phyloP scores from a whole-genome alignment of 1,140 invertebrate genomes.

The Zaprionus vittiger region DNA sequence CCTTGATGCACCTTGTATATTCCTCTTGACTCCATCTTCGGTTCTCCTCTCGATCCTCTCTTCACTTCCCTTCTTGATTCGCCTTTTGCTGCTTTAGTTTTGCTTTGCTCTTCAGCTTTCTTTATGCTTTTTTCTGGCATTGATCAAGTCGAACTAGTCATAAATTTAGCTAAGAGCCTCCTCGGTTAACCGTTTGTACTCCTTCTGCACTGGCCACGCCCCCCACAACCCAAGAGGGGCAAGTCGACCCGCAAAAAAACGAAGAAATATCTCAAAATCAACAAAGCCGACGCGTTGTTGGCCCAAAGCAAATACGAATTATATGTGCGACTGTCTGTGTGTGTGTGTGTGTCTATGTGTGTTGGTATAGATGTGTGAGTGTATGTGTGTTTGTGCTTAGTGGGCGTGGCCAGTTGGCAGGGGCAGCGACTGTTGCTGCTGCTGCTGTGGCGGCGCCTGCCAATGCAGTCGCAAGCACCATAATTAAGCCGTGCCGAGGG shows the following conservation, averaged over 20 bases:
- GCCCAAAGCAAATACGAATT: conserved; percentile 66
- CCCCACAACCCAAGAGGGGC: background rate
- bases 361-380: conserved; percentile 35
- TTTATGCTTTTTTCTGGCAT: conserved; percentile 17
- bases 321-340: conserved; percentile 1
- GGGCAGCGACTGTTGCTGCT: conserved; percentile 41
- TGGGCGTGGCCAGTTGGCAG: conserved; percentile 63
- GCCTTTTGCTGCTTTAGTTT: background rate
- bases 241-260: background rate
- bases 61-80: too few species aligned
- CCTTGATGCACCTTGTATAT: too few species aligned
- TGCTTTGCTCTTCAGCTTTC: too few species aligned
- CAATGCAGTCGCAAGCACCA: conserved; percentile 78
- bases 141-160: conserved; percentile 32
- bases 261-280: conserved; percentile 30
- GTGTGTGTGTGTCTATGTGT: conserved; percentile 39
- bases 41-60: background rate
- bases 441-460: conserved; percentile 64
- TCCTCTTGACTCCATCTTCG: too few species aligned
- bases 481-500: conserved; percentile 77
- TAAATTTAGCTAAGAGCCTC: conserved; percentile 27
- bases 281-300: conserved; percentile 56
- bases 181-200: background rate
- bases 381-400: conserved; percentile 53
- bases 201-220: conserved; percentile 30